phyloP scores from a whole-genome alignment of 2,888 invertebrate genomes.

The Meteorus colon region DNA sequence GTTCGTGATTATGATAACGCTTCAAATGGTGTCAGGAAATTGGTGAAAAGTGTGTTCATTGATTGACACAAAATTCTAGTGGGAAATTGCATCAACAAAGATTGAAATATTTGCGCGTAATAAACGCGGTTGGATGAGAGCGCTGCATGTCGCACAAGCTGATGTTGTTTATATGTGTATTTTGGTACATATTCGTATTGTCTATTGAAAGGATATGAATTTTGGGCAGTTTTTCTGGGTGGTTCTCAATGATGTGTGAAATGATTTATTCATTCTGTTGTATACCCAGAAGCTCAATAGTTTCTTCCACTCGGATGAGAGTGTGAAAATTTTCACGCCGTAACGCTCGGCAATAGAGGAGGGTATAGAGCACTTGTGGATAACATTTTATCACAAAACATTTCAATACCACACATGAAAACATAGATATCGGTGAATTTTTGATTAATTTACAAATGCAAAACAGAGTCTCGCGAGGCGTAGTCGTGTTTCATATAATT shows the following conservation, averaged over 20 bases:
- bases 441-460: background rate
- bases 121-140: too few relatives aligned
- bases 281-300: background rate
- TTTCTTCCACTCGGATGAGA: background rate
- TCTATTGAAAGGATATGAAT: background rate
- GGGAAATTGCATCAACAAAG: too few relatives aligned
- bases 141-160: too few relatives aligned
- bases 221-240: background rate
- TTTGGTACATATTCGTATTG: too few relatives aligned
- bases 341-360: background rate
- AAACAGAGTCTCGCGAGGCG: slow-evolving; percentile 10
- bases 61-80: too few relatives aligned
- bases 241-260: background rate
- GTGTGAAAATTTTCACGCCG: background rate
- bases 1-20: too few relatives aligned
- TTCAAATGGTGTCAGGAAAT: too few relatives aligned
- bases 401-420: background rate
- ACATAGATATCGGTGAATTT: too few relatives aligned
- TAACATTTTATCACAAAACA: background rate
- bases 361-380: background rate
- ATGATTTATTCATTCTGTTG: background rate
- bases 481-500: slow-evolving; percentile 16
- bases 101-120: too few relatives aligned
- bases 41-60: too few relatives aligned
- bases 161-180: too few relatives aligned